phyloP scores from a whole-genome alignment of 2,113 vertebrate genomes.

The Hippocampus guttulatus region DNA sequence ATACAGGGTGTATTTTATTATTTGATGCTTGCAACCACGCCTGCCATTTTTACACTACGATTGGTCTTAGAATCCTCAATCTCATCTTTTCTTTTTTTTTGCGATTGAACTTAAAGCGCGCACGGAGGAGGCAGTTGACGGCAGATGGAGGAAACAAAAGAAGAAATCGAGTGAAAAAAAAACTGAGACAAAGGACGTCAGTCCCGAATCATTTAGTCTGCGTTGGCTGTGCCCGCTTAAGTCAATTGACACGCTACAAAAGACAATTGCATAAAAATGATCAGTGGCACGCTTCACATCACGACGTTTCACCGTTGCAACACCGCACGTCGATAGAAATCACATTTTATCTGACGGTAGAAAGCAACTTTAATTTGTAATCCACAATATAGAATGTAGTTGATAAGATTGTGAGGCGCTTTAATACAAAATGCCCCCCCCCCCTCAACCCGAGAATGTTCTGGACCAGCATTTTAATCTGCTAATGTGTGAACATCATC shows the following conservation, averaged over 20 bases:
- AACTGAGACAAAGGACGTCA: conserved; percentile 66
- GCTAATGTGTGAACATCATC: not conserved
- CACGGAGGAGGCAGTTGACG: conserved; percentile 47
- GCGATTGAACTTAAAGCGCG: conserved; percentile 36
- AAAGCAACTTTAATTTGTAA: not conserved
- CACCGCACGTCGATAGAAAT: not conserved
- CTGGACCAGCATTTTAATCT: not conserved
- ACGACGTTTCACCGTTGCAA: not conserved
- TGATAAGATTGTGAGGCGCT: not conserved
- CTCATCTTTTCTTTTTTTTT: conserved; percentile 6
- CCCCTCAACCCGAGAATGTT: too few relatives aligned
- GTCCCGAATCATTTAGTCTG: conserved; percentile 41
- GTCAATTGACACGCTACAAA: not conserved
- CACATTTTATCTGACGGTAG: not conserved
- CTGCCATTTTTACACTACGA: not conserved
- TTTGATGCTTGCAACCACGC: not conserved
- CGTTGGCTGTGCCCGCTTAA: conserved; percentile 23
- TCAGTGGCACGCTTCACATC: not conserved
- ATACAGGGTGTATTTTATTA: not conserved
- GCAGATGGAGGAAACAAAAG: conserved; percentile 74
- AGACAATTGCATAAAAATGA: not conserved
- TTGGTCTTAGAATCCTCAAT: not conserved
- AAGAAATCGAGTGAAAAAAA: conserved; percentile 65
- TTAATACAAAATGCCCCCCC: not conserved
- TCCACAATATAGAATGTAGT: not conserved